phyloP scores from a whole-genome alignment of 2,888 invertebrate species.

The Dolichopus griseipennis region DNA sequence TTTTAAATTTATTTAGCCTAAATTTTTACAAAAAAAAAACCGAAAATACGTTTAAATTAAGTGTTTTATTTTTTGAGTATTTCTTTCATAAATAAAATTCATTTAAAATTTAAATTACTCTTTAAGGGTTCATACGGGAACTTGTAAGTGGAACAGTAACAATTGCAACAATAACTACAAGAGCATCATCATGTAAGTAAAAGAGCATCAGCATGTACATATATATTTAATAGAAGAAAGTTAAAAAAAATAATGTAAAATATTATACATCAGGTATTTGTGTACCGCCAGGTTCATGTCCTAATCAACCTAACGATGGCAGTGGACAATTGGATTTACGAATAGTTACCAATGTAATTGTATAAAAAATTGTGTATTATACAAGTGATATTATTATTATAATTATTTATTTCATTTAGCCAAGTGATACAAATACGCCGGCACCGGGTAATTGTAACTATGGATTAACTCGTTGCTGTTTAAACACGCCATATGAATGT shows the following conservation, averaged over 20 bases:
- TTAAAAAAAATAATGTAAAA: neutral
- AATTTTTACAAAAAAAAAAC: no score
- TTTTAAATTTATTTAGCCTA: no score
- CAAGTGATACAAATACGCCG: slow-evolving; percentile 18
- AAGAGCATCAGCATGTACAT: neutral
- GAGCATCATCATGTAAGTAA: neutral
- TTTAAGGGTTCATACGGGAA: slow-evolving; percentile 31
- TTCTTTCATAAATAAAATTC: no score
- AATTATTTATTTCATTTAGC: slow-evolving; percentile 20
- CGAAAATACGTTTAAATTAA: no score
- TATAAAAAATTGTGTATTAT: no score
- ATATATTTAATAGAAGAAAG: neutral
- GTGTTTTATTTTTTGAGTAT: no score
- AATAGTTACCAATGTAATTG: slow-evolving; percentile 53
- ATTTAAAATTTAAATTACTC: neutral
- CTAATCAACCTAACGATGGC: slow-evolving; percentile 43
- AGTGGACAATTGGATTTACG: slow-evolving; percentile 53
- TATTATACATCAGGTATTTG: slow-evolving; percentile 33
- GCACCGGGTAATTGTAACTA: slow-evolving; percentile 26
- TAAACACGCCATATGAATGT: slow-evolving; percentile 36
- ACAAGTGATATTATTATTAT: neutral
- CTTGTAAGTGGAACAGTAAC: slow-evolving; percentile 29
- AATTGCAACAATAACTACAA: slow-evolving; percentile 21
- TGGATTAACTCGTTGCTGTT: slow-evolving; percentile 35
- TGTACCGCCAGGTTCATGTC: slow-evolving; percentile 38